phyloP scores from a whole-genome alignment of 2,888 invertebrate genomes.

The Stenodema calcarata region DNA sequence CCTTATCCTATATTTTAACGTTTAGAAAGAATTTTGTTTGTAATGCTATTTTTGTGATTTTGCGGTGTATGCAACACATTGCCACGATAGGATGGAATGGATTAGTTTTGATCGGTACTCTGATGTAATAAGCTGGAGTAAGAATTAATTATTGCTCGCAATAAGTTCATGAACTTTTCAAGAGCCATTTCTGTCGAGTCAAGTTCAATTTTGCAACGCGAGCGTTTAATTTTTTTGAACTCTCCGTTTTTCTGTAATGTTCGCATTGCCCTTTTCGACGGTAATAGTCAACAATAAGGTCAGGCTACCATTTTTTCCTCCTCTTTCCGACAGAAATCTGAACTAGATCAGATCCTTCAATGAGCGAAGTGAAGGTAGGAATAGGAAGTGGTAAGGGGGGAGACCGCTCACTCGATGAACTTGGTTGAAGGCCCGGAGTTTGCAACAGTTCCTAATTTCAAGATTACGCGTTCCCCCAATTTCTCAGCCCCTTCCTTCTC shows the following conservation, averaged over 20 bases:
- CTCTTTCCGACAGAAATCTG: background rate
- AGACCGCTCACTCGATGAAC: conserved; percentile 15
- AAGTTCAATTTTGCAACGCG: background rate
- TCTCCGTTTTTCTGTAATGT: background rate
- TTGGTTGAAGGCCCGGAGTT: background rate
- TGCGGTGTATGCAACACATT: no score
- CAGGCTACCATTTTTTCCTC: background rate
- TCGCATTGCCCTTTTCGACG: background rate
- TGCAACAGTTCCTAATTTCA: conserved; percentile 37
- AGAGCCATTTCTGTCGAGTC: background rate
- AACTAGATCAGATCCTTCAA: background rate
- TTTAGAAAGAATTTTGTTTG: no score
- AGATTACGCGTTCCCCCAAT: conserved; percentile 40
- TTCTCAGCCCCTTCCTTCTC: conserved; percentile 7
- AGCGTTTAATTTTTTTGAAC: background rate
- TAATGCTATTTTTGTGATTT: no score
- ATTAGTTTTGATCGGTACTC: no score
- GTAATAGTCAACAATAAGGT: background rate
- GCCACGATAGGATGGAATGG: no score
- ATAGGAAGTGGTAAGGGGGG: background rate
- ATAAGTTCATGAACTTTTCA: no score
- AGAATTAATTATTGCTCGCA: no score
- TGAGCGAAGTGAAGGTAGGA: background rate
- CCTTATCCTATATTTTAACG: no score
- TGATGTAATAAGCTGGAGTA: no score